These are phyloP conservation scores for Eueremaeus valkanovi DNA, from an alignment of 2,888 invertebrate species.

Conservation along the genomic window DNA sequence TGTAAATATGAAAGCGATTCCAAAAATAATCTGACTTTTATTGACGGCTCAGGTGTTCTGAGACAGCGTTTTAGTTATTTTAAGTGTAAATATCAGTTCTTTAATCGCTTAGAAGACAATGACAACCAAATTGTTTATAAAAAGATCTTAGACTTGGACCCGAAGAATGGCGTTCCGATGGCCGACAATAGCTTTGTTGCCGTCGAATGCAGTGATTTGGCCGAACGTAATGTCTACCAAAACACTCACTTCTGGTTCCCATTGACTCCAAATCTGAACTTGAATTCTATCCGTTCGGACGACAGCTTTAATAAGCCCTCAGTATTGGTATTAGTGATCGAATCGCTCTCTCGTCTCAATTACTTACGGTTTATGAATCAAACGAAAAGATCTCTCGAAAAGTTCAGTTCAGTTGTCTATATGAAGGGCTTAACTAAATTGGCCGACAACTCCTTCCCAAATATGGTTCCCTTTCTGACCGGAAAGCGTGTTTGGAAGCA, in stretches of 20 bases:
- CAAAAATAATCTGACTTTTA: constrained; percentile 14
- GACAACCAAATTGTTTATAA: background rate
- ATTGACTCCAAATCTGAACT: background rate
- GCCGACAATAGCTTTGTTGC: constrained; percentile 7
- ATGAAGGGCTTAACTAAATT: constrained; percentile 87
- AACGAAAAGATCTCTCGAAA: constrained; percentile 61
- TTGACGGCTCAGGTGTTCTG: constrained; percentile 10
- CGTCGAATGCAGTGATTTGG: background rate
- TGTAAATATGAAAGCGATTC: constrained; percentile 7
- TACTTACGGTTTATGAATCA: constrained; percentile 76
- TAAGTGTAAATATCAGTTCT: constrained; percentile 35
- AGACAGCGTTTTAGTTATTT: background rate
- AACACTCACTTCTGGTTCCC: constrained; percentile 29
- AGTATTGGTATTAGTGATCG: constrained; percentile 74
- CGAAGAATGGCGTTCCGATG: constrained; percentile 16
- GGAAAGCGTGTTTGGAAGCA: constrained; percentile 55
- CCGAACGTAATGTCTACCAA: background rate
- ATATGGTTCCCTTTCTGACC: constrained; percentile 72
- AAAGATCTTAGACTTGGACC: background rate
- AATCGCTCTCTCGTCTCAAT: constrained; percentile 78
- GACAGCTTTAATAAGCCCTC: background rate
- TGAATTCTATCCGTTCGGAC: background rate
- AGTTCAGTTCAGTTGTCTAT: constrained; percentile 64
- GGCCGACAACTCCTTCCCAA: constrained; percentile 89
- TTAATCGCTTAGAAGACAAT: background rate